Evolutionary conservation across 1,140 invertebrate genomes (phyloP).

Genomic region (Palaemon carinicauda): DNA sequence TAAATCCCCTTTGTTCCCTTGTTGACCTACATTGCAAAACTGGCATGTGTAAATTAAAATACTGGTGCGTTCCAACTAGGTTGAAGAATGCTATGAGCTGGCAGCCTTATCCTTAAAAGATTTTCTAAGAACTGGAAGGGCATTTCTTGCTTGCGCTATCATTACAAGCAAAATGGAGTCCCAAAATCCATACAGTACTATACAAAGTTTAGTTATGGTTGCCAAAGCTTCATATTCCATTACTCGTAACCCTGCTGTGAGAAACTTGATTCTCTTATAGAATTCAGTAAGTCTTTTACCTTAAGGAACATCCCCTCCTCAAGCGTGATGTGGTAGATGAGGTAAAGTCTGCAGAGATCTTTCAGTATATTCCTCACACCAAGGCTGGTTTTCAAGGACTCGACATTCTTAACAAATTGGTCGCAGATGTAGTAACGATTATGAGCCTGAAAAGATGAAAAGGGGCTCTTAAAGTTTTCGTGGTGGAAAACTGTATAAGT

Average conservation of each 20-base stretch:
- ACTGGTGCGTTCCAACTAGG: too few relatives aligned
- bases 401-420: constrained; percentile 70
- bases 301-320: constrained; percentile 79
- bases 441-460: constrained; percentile 71
- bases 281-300: constrained; percentile 68
- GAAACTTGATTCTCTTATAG: neutral
- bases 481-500: neutral
- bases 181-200: too few relatives aligned
- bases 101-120: neutral
- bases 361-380: constrained; percentile 71
- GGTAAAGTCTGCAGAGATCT: constrained; percentile 79
- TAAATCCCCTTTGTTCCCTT: too few relatives aligned
- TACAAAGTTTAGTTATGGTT: too few relatives aligned
- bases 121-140: neutral
- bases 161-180: too few relatives aligned
- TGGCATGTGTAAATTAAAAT: too few relatives aligned
- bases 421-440: constrained; percentile 78
- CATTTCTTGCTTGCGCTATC: too few relatives aligned
- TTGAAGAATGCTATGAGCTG: too few relatives aligned
- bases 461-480: neutral
- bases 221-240: too few relatives aligned
- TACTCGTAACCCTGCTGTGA: too few relatives aligned
- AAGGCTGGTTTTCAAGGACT: constrained; percentile 1
- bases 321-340: constrained; percentile 77
- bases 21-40: too few relatives aligned